phyloP scores from a whole-genome alignment of 2,113 vertebrate genomes.

The Progne subis region DNA sequence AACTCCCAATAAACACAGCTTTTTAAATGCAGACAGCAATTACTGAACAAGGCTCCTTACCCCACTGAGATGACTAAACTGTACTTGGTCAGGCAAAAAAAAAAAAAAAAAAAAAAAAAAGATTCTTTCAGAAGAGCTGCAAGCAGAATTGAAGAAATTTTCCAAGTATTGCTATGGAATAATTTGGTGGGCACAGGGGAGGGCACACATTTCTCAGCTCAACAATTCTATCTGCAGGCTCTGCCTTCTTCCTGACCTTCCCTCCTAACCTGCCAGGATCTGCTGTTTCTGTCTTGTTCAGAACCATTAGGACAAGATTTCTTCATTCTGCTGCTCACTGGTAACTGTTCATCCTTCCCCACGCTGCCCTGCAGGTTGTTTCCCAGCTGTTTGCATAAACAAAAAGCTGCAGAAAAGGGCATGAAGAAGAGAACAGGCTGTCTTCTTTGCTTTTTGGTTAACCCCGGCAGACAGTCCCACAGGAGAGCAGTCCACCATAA shows the following conservation, averaged over 20 bases:
- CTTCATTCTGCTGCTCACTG: neutral
- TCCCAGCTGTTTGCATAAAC: neutral
- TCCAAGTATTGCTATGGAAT: neutral
- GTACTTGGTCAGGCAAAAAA: neutral
- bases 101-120: fast-evolving
- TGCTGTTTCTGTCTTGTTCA: neutral
- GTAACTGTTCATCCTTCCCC: neutral
- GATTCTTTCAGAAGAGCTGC: neutral
- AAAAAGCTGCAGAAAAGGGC: neutral
- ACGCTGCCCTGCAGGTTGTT: neutral
- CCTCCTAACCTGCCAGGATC: neutral
- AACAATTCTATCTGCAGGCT: neutral
- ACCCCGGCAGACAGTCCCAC: neutral
- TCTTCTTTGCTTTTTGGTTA: fast-evolving
- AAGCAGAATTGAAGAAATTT: neutral
- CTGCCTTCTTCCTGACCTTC: neutral
- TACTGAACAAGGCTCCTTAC: neutral
- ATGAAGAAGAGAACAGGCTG: neutral
- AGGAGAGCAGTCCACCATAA: neutral
- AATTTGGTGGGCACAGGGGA: neutral
- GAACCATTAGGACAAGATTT: neutral
- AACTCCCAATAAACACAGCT: neutral
- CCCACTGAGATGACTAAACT: neutral
- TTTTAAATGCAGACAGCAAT: neutral
- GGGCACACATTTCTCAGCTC: neutral